phyloP scores from a whole-genome alignment of 2,797 vertebrate species.

The Philypnodon macrostomus region DNA sequence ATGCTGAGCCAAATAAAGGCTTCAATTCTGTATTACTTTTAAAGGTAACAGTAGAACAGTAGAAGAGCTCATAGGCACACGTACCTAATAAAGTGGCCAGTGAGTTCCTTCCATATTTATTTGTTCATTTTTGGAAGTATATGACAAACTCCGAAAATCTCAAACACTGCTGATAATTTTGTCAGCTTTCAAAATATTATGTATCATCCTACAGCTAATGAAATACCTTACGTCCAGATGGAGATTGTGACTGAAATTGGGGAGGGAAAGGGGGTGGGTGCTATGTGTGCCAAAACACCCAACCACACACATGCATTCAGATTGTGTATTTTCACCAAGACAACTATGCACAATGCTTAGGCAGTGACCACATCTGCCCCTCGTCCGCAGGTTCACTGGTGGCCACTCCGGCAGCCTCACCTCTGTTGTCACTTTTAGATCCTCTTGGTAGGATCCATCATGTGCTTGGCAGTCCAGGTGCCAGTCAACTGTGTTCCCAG shows the following conservation, averaged over 20 bases:
- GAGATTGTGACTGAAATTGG: constrained; percentile 52
- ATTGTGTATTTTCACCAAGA: not conserved
- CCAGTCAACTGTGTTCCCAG: constrained; percentile 77
- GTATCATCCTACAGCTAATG: constrained; percentile 50
- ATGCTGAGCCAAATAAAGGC: constrained; percentile 46
- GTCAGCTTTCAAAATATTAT: constrained; percentile 65
- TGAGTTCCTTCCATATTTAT: not conserved
- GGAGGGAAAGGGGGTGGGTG: constrained; percentile 21
- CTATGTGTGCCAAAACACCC: constrained; percentile 43
- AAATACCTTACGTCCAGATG: constrained; percentile 68
- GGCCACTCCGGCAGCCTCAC: constrained; percentile 61
- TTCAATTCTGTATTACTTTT: not conserved
- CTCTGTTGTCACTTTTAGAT: constrained; percentile 70
- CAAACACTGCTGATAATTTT: constrained; percentile 53
- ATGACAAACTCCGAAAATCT: no score
- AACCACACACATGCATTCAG: constrained; percentile 21
- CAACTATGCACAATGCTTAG: constrained; percentile 20
- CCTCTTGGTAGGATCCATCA: constrained; percentile 81
- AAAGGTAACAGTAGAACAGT: no score
- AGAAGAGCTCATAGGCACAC: no score
- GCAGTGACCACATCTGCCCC: constrained; percentile 66
- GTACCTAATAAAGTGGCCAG: no score
- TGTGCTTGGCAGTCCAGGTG: constrained; percentile 77
- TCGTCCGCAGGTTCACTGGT: constrained; percentile 69
- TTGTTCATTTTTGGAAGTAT: constrained; percentile 47